Evolutionary conservation across 2,113 vertebrate genomes (phyloP), one percentile per base, ranked within the genome.

Genomic region (Heterocephalus glaber): DNA sequence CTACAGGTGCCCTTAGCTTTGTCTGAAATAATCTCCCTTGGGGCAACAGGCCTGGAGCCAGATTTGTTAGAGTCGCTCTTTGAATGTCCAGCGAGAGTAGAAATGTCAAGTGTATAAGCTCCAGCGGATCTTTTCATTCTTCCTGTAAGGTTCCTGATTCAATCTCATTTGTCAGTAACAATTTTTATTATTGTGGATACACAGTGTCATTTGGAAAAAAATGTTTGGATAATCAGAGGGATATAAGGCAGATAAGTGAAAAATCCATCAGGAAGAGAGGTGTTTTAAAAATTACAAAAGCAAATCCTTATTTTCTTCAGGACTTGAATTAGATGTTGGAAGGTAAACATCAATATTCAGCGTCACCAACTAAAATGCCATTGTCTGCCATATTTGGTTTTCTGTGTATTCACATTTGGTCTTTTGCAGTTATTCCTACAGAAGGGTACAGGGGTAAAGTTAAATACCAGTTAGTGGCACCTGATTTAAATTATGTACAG

Each of bases 241-340:
- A 49, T 70, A 65, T 72, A 81, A 92, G 28, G 38, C 33, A 84
- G 20, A 68, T 79, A 92, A 60, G 56, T 82, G 19, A 87, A 95
- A 97, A 96, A 89, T 17, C 26, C 54, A 70, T 63, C 16, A 76
- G 63, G 72, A 95, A 94, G 85, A 96, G 65, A 96, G 20, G 38
- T 77, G 16, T 47, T 68, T 52, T 86, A 88, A 88, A 89, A 38
- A 5, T 85, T 96, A 93, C 47, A 70, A 94, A 91, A 87, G 68
- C 63, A 93, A 89, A 66, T 26, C 60, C 35, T 92, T 93, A 77
- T 76, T 94, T 89, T 96, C 74, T 92, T 89, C 47, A 38, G 9
- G 58, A 88, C 76, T 19, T 92, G 5, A 49, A n/a, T 47, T 84
- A 89, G 80, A 66, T 72, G n/a, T 65, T 93, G 52, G 38, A 56